Conservation (phyloP, 2,113 vertebrate genomes). For the Nycticryphes semicollaris region DNA sequence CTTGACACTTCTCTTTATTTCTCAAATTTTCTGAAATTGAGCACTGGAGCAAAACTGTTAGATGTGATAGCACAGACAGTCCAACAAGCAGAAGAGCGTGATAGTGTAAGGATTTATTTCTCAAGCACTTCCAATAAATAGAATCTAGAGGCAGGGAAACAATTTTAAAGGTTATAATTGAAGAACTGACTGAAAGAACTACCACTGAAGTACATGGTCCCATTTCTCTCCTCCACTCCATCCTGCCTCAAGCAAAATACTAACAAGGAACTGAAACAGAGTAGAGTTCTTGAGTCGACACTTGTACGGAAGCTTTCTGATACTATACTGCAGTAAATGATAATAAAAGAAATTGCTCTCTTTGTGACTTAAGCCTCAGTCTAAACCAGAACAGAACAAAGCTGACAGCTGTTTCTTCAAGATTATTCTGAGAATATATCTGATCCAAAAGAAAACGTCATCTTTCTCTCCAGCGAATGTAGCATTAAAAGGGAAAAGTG, state of each 20-base stretch:
- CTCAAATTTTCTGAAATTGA: neutral
- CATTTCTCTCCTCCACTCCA: neutral
- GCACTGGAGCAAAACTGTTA: neutral
- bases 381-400: neutral
- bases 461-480: neutral
- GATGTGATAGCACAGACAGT: neutral
- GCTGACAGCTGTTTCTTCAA: neutral
- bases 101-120: neutral
- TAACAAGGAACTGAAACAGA: neutral
- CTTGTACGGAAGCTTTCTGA: neutral
- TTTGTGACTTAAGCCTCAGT: neutral
- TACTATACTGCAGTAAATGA: neutral
- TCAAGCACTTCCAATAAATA: neutral
- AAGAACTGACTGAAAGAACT: neutral
- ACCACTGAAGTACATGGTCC: neutral
- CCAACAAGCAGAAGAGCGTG: neutral
- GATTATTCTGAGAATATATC: neutral
- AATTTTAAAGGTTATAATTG: neutral
- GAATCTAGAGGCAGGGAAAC: neutral
- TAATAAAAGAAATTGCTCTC: slow-evolving; percentile 9
- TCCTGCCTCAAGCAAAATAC: neutral
- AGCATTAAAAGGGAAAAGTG: neutral
- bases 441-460: neutral
- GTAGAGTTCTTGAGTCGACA: neutral
- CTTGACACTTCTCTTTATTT: neutral